Conservation (phyloP, 37 sponge, comb jelly and placozoan species). For the Aphrocallistes beatrix region DNA sequence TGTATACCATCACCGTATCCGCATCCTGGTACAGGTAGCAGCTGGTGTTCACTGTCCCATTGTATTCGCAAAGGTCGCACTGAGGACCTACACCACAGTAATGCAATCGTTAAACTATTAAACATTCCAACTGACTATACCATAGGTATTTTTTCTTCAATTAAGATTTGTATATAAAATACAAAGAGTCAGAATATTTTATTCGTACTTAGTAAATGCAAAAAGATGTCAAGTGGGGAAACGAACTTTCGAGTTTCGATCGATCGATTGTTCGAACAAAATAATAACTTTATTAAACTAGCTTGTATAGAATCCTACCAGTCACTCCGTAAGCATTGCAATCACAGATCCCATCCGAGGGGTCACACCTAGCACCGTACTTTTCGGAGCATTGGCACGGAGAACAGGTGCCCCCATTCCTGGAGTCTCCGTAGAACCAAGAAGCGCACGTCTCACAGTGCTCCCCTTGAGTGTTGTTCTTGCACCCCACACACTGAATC, state of each 20-base stretch:
- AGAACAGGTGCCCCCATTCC: neutral
- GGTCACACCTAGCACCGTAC: neutral
- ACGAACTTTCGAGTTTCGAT: no score
- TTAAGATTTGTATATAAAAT: no score
- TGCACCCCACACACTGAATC: neutral
- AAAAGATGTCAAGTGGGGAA: no score
- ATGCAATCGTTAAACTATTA: no score
- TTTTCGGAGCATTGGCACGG: neutral
- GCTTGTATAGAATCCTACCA: neutral
- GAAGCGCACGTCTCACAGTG: neutral
- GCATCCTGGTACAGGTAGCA: neutral
- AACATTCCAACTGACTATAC: no score
- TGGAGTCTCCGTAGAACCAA: neutral
- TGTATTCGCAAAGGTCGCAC: neutral
- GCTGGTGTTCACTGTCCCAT: neutral
- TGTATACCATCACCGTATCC: neutral
- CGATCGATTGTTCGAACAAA: no score
- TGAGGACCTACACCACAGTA: neutral
- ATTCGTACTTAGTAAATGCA: no score
- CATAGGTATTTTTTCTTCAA: no score
- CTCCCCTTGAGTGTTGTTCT: neutral
- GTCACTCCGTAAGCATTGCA: neutral
- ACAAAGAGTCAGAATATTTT: no score
- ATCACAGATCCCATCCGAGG: neutral
- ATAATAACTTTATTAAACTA: no score